A percentile compares a stretch with the other conserved stretches of the same genome.
Conservation (phyloP, 2,113 vertebrate species). For the Mus pahari region DNA sequence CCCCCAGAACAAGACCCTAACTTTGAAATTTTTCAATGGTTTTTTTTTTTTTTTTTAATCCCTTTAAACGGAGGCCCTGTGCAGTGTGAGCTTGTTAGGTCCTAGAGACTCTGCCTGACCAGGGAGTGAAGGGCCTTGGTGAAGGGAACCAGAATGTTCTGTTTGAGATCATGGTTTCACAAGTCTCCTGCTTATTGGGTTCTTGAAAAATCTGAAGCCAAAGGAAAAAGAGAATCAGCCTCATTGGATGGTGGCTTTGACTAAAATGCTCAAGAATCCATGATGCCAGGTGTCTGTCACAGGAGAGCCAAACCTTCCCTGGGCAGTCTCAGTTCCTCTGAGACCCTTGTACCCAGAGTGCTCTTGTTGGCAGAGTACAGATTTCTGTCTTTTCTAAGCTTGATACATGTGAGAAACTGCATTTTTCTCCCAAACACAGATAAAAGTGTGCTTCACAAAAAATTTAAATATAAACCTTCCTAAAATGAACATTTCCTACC, state of each 20-base stretch:
- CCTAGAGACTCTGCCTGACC: neutral
- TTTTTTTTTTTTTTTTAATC: neutral
- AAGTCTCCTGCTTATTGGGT: neutral
- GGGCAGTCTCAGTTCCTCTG: neutral
- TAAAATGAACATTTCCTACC: conserved; percentile 88
- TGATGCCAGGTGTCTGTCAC: neutral
- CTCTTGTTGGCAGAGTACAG: neutral
- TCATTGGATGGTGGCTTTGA: neutral
- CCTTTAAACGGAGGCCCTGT: neutral
- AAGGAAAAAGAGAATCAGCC: neutral
- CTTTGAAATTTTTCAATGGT: neutral
- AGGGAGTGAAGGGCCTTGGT: neutral
- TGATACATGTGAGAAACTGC: conserved; percentile 84
- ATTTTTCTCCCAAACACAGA: conserved; percentile 87
- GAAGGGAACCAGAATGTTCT: neutral
- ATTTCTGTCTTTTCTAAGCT: conserved; percentile 74
- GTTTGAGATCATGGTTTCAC: conserved; percentile 8
- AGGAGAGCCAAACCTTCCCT: neutral
- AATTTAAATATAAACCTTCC: conserved; percentile 84
- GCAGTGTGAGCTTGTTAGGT: neutral
- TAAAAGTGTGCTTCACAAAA: conserved; percentile 84
- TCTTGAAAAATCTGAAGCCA: neutral
- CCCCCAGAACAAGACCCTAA: neutral
- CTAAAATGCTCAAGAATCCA: neutral
- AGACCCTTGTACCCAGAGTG: neutral